Evolutionary conservation across 2,113 vertebrate genomes (phyloP).

Genomic region (Bos indicus): DNA sequence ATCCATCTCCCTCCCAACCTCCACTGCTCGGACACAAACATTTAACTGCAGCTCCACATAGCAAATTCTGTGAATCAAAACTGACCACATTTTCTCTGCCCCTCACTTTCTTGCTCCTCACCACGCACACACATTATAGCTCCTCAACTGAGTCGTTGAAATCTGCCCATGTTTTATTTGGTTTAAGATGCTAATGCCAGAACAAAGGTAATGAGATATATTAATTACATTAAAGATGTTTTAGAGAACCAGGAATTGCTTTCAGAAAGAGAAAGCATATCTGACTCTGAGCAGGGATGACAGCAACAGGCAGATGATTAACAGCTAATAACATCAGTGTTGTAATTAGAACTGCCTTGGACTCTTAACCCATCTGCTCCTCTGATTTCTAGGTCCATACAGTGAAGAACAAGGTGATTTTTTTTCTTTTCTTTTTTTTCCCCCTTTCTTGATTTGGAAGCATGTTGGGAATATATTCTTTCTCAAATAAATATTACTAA

Average conservation of each 20-base stretch:
- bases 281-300: conserved; percentile 65
- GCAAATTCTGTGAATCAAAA: neutral
- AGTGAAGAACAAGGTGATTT: conserved; percentile 17
- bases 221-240: conserved; percentile 86
- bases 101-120: neutral
- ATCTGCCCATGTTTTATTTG: conserved; percentile 57
- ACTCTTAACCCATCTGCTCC: conserved; percentile 52
- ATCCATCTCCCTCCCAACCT: neutral
- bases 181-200: conserved; percentile 75
- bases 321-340: conserved; percentile 59
- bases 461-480: neutral
- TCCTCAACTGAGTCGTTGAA: neutral
- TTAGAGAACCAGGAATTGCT: conserved; percentile 78
- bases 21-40: neutral
- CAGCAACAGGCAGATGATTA: conserved; percentile 59
- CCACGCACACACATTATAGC: neutral
- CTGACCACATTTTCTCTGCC: neutral
- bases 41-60: neutral
- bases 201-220: conserved; percentile 84
- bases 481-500: conserved; percentile 27
- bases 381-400: conserved; percentile 36
- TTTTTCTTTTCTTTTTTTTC: neutral
- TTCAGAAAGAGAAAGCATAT: conserved; percentile 67
- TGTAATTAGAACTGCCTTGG: conserved; percentile 67
- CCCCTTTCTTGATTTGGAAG: conserved; percentile 5